Base-by-base conservation (phyloP, 2,888 invertebrate genomes). In the Eremobia ochroleuca region DNA sequence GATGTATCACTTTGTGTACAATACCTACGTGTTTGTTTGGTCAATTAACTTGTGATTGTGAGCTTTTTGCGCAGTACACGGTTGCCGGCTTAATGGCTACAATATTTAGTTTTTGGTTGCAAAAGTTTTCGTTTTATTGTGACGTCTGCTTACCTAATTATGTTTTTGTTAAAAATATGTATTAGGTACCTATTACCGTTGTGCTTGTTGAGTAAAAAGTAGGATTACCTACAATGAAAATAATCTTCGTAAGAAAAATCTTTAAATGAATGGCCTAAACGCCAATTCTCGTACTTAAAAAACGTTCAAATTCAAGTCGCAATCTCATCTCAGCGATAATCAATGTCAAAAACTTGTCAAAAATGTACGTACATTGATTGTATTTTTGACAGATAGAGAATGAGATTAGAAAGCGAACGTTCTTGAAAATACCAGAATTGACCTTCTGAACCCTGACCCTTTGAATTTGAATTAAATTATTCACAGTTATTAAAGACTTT, bases 1-100 rank as follows among this genome's bases (percentile, higher is more conserved):
- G n/a, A 64, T 81, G 64, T 73, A 69, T 75, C 65, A 75, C 64
- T 73, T 49, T 79, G 66, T 75, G 62, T 86, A 76, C 58, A 52
- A 58, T 68, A 59, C 82, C 66, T 76, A 59, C 82, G 70, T 76
- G 77, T 55, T 61, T 85, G 68, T 76, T 82, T 82, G 72, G 59
- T 69, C 61, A 85, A 72, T 82, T 66, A 55, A 49, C 58, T 82
- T 46, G 31, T 25, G 18, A 76, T 76, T 46, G n/a, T 31, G 18
- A 82, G 70, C 62, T 82, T 82, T 82, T 37, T 82, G 72, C 77
- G 71, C 85, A 76, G 81, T 58, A 31, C 21, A 31, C 34, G 34
- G 31, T 31, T 58, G 31, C n/a, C 34, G 21, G 34, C 37, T 18
- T 34, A n/a, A 66, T 58, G 25, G 15, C 37, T 64, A 13, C 66